Evolutionary conservation across 2,888 invertebrate genomes (phyloP), one percentile per base, ranked within the genome.

Genomic region (Thecocarcelia acutangulata): DNA sequence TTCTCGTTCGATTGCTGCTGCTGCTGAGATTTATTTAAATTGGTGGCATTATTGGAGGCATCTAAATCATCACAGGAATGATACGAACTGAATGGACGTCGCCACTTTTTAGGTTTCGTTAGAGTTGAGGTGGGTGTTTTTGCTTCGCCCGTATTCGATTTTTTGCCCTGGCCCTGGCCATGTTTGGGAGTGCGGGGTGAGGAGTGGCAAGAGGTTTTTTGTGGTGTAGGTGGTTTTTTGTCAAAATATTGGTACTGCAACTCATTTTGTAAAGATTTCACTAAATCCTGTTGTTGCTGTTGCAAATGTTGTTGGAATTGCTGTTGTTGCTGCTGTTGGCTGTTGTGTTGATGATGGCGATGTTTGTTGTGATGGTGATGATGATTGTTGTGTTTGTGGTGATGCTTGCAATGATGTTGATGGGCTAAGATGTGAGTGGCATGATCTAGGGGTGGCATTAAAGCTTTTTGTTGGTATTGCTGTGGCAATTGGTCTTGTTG

Each of bases 371-470:
- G 73, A 42, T 79, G 64, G 8, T 70, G 83, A 28, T 85, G 85
- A 4, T 86, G 81, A 54, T 84, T 86, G 44, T 87, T 85, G 46
- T 88, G 87, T 63, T 87, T 86, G 58, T 87, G 87, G 76, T 87
- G 88, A 78, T 86, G 85, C 8, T 79, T 83, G 44, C 79, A 74
- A 52, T 83, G 80, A 69, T 78, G 82, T 21, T 83, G 84, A 50
- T 84, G 83, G 0, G 80, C 83, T 70, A 66, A 59, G 66, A 80
- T 84, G 69, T 63, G 69, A 17, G 46, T 83, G 83, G 83, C 85
- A 85, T 89, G 78, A 86, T 88, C 87, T 87, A 90, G 83, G 83
- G 90, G 87, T 84, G 91, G 86, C 91, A 90, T 86, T 84, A 86
- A 85, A 80, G 87, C 87, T 83, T 90, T 84, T 56, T 85, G 85